phyloP scores from a whole-genome alignment of 2,113 vertebrate species.

The Chroicocephalus ridibundus region DNA sequence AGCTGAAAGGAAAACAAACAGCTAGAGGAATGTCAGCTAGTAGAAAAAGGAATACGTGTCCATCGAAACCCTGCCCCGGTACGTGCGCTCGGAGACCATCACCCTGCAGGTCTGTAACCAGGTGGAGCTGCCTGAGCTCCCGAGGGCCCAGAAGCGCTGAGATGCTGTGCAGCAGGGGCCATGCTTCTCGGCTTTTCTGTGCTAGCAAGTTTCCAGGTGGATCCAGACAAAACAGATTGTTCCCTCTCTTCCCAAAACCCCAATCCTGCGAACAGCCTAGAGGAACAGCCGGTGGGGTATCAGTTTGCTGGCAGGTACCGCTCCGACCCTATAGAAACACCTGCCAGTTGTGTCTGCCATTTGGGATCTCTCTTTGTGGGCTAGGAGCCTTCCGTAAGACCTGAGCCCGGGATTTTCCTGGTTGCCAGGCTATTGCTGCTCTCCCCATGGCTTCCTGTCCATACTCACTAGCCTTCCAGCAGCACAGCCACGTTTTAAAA shows the following conservation, averaged over 20 bases:
- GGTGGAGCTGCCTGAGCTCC: neutral
- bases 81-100: too few species aligned
- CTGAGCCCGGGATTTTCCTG: neutral
- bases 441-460: neutral
- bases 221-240: neutral
- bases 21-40: neutral
- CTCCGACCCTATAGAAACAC: fast-evolving
- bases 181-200: neutral
- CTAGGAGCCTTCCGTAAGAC: neutral
- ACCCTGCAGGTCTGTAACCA: neutral
- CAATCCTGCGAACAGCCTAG: neutral
- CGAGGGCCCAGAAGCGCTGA: neutral
- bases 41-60: neutral
- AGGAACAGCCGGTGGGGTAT: neutral
- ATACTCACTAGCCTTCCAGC: neutral
- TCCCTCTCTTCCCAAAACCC: neutral
- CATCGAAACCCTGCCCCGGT: neutral
- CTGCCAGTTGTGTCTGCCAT: neutral
- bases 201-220: too few species aligned
- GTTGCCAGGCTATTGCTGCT: too few species aligned
- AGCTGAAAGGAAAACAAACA: neutral
- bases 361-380: neutral
- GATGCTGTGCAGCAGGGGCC: neutral
- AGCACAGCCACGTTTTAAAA: neutral
- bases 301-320: neutral